Conservation (phyloP, 2,888 invertebrate genomes). For the Yponomeuta plumbellus region DNA sequence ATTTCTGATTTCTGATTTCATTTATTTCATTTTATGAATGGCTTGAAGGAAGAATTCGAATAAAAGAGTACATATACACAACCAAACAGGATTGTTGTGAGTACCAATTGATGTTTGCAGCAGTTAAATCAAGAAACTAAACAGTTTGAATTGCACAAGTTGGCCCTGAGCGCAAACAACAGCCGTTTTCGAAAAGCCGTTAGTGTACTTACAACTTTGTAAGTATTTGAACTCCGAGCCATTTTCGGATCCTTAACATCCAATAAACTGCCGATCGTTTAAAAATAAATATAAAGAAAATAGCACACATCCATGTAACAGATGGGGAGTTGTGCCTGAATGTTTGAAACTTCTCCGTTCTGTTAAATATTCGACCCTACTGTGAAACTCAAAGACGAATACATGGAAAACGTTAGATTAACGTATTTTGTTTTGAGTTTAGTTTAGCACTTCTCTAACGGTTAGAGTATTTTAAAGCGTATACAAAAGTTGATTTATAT, state of each 20-base stretch:
- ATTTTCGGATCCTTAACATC: not conserved
- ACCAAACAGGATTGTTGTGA: not conserved
- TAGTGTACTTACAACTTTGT: not conserved
- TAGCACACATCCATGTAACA: not conserved
- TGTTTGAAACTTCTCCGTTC: not conserved
- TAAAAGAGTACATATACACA: not conserved
- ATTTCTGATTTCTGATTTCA: no score
- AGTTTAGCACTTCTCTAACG: no score
- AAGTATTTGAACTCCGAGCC: not conserved
- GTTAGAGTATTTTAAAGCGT: no score
- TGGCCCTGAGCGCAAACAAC: not conserved
- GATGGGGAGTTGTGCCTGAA: not conserved
- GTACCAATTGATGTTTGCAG: slow-evolving; percentile 1
- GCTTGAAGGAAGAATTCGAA: no score
- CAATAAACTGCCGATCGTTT: not conserved
- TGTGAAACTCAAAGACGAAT: not conserved
- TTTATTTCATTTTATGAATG: no score
- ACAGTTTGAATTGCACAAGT: not conserved
- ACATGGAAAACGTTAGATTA: no score
- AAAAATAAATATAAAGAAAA: not conserved
- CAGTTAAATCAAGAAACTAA: slow-evolving; percentile 1
- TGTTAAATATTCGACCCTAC: not conserved
- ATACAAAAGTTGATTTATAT: no score
- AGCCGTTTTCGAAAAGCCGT: not conserved
- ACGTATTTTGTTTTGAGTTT: no score